Percentiles rank a stretch among this genome's conserved stretches.
phyloP scores from a whole-genome alignment of 1,140 invertebrate genomes.

The Liolophura sinensis region DNA sequence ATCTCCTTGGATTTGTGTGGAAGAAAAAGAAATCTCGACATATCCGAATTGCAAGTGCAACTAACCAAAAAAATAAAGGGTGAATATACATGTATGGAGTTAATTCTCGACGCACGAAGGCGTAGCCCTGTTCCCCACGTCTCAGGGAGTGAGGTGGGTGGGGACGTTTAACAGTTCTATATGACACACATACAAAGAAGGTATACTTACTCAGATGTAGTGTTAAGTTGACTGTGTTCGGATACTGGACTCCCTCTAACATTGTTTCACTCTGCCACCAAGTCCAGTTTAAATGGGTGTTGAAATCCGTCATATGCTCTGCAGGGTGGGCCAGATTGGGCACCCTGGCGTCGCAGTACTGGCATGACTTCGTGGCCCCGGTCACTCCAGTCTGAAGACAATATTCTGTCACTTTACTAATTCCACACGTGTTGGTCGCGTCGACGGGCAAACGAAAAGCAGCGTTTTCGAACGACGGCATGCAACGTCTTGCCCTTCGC shows the following conservation, averaged over 20 bases:
- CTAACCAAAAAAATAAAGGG: too few species aligned
- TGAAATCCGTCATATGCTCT: conserved; percentile 86
- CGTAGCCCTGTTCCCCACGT: not conserved
- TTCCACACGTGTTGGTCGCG: conserved; percentile 93
- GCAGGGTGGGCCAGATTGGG: conserved; percentile 69
- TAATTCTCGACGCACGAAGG: not conserved
- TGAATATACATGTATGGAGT: too few species aligned
- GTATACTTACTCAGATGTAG: conserved; percentile 75
- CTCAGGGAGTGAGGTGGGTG: not conserved
- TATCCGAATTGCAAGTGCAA: too few species aligned
- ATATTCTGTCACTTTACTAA: conserved; percentile 61
- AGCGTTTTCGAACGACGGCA: conserved; percentile 95
- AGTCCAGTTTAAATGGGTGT: conserved; percentile 85
- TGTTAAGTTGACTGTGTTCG: conserved; percentile 90
- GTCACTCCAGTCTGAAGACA: conserved; percentile 83
- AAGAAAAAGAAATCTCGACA: too few species aligned
- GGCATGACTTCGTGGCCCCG: conserved; percentile 65
- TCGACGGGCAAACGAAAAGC: conserved; percentile 81
- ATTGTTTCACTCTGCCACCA: conserved; percentile 99
- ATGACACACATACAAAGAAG: not conserved
- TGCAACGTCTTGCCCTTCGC: conserved; percentile 76
- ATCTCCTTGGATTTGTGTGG: too few species aligned
- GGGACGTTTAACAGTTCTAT: not conserved
- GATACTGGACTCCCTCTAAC: conserved; percentile 86
- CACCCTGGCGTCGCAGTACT: conserved; percentile 62